Base-by-base conservation (phyloP, 2,113 vertebrate species). In the Prunella himalayana region DNA sequence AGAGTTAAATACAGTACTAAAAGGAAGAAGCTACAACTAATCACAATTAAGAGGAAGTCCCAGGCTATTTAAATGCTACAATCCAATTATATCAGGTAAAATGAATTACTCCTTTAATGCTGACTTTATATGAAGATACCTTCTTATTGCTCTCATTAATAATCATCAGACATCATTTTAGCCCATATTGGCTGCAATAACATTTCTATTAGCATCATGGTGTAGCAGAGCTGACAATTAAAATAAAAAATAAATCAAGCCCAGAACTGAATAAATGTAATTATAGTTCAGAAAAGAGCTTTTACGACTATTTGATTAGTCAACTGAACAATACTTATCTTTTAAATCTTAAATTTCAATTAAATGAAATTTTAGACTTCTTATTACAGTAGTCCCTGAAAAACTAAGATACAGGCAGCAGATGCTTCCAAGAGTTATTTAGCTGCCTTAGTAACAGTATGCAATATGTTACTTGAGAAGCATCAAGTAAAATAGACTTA, bases 61-160 rank as follows among this genome's bases (percentile, higher is more conserved):
- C 95, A 93, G 97, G 97, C 98, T 97, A 98, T 98, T 98, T 98
- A 97, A 98, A 98, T 71, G 91, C 98, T 98, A 97, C 98, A 98
- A 98, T 98, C 98, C 98, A 98, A 99, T 99, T 98, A 98, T 97
- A 98, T 98, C 98, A 97, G 98, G 96, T 97, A 97, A 98, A 98
- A 98, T 98, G 98, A 98, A 98, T 98, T 98, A 98, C 98, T 99
- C 97, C 98, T 98, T 99, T 99, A 99, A 99, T 98, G 98, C 98
- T 97, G 97, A 98, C 98, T 98, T 98, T 98, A 98, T 99, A 98
- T 97, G 98, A 98, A 98, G 98, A 98, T 99, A 98, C 98, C 97
- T 98, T 98, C 98, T 98, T 99, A 99, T 99, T 99, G 98, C 98
- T 96, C 98, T 98, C 99, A 99, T 99, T 99, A 99, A 99, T 99